Conservation (phyloP, 2,113 vertebrate genomes). For the Pterocles burchelli region DNA sequence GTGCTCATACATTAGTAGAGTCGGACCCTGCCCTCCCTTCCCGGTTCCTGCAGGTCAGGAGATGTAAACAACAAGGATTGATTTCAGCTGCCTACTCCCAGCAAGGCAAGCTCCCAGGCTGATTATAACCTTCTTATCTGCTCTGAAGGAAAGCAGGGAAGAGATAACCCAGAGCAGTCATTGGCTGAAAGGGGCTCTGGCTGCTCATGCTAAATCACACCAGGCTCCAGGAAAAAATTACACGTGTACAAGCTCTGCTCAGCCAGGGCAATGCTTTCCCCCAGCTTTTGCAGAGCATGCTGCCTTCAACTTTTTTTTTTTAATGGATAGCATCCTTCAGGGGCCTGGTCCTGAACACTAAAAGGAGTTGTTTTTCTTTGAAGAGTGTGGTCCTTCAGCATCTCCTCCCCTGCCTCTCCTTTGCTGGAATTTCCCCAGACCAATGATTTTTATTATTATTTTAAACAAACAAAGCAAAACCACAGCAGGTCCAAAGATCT, state of each 20-base stretch:
- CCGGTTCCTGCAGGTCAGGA: not conserved
- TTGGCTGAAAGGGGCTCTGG: not conserved
- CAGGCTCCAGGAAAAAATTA: not conserved
- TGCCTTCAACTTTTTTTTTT: not conserved
- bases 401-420: not conserved
- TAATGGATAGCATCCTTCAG: not conserved
- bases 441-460: not conserved
- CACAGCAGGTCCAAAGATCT: not conserved
- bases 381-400: not conserved
- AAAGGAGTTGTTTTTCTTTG: not conserved
- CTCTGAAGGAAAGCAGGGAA: not conserved
- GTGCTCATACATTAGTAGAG: not conserved
- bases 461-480: not conserved
- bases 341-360: not conserved
- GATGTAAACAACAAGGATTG: not conserved
- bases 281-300: not conserved
- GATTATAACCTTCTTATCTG: constrained; percentile 39
- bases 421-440: not conserved
- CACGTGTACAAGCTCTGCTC: not conserved
- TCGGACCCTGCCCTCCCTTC: not conserved
- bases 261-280: not conserved
- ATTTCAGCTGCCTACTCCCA: constrained; percentile 18
- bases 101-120: constrained; percentile 27
- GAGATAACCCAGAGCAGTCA: constrained; percentile 13
- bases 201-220: not conserved